These are phyloP conservation scores for Alloscopus bannaensis DNA, from an alignment of 2,888 invertebrate genomes.

Conservation along the genomic window DNA sequence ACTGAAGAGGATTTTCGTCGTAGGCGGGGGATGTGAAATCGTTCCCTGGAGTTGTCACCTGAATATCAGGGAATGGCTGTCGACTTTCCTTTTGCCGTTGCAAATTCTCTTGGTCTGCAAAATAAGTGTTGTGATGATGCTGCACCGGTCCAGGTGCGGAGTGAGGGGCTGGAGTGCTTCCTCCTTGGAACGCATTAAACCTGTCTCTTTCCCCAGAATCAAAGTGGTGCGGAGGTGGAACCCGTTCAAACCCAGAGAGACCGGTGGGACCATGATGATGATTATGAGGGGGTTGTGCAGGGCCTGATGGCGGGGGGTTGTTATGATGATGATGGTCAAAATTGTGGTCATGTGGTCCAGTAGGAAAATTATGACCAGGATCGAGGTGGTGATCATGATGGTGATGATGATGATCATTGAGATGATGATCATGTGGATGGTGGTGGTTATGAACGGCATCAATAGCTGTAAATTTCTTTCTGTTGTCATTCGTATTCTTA, in stretches of 20 bases:
- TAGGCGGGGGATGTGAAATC: conserved; percentile 40
- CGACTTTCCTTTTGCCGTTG: not conserved
- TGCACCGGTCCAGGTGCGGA: conserved; percentile 2
- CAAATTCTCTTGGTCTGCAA: not conserved
- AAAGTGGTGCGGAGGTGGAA: conserved; percentile 36
- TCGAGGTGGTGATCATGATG: not conserved
- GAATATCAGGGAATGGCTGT: conserved; percentile 16
- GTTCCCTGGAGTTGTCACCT: conserved; percentile 40
- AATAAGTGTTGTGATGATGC: conserved; percentile 2
- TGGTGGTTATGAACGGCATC: not conserved
- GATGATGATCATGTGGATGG: conserved; percentile 10
- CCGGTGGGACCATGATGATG: not conserved
- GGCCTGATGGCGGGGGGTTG: not conserved
- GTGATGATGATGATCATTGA: not conserved
- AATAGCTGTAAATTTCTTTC: conserved; percentile 18
- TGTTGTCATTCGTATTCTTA: not conserved
- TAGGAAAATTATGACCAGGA: not conserved
- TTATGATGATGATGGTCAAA: not conserved
- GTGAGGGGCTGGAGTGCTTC: not conserved
- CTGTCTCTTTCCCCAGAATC: conserved; percentile 38
- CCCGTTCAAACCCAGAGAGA: not conserved
- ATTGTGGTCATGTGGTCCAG: not conserved
- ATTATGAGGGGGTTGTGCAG: not conserved
- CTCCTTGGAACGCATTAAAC: conserved; percentile 25
- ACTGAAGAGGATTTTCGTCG: conserved; percentile 44